phyloP scores from a whole-genome alignment of 2,113 vertebrate genomes.

The Bungarus multicinctus region DNA sequence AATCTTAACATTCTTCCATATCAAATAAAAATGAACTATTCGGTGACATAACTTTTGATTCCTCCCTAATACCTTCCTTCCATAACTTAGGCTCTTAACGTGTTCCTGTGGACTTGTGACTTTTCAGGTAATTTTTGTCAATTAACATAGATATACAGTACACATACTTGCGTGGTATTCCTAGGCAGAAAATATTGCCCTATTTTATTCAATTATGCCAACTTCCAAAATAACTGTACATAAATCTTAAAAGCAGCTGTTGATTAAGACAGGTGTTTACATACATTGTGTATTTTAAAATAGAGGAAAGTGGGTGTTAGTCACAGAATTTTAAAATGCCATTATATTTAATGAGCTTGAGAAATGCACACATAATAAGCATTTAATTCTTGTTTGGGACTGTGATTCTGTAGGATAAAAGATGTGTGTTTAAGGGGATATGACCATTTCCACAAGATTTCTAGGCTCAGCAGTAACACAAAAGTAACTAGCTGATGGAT shows the following conservation, averaged over 20 bases:
- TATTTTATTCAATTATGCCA: accelerated
- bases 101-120: neutral
- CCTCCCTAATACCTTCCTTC: neutral
- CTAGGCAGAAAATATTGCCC: neutral
- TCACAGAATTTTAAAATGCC: neutral
- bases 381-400: neutral
- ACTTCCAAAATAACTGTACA: neutral
- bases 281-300: neutral
- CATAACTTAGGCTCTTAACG: neutral
- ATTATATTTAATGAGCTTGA: neutral
- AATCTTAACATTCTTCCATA: neutral
- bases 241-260: neutral
- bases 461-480: neutral
- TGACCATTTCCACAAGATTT: neutral
- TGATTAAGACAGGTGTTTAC: neutral
- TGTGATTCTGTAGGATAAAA: neutral
- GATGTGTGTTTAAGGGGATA: neutral
- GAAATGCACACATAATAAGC: neutral
- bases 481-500: constrained; percentile 24
- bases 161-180: neutral
- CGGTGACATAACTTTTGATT: neutral
- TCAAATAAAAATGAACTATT: neutral
- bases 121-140: neutral
- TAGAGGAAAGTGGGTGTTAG: neutral
- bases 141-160: neutral